These are phyloP conservation scores for Pseudochromis fuscus DNA, from an alignment of 2,797 vertebrate genomes.

Conservation along the genomic window DNA sequence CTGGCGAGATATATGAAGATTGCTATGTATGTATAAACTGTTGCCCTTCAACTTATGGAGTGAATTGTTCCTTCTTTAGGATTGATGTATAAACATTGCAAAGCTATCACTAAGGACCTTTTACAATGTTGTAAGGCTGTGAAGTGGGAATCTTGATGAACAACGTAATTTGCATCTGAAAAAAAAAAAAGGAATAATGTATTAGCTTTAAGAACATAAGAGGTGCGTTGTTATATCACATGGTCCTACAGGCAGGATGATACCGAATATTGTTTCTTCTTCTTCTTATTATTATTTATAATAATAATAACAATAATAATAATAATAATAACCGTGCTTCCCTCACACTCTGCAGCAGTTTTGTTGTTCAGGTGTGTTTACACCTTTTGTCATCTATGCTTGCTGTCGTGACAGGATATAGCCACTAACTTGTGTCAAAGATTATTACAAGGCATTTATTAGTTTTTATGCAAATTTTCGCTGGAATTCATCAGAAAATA, in stretches of 20 bases:
- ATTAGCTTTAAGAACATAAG: neutral
- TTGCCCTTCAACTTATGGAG: constrained; percentile 19
- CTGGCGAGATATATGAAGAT: too few relatives aligned
- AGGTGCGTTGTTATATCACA: too few relatives aligned
- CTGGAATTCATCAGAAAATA: neutral
- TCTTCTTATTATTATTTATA: too few relatives aligned
- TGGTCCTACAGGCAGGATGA: too few relatives aligned
- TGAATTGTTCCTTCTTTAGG: neutral
- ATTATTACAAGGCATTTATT: neutral
- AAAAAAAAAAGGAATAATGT: neutral
- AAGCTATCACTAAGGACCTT: constrained; percentile 37
- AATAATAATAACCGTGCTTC: too few relatives aligned
- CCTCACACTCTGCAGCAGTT: neutral
- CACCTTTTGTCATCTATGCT: neutral
- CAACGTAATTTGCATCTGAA: neutral
- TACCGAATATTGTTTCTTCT: neutral
- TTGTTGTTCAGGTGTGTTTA: neutral
- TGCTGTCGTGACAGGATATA: neutral
- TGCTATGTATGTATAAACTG: too few relatives aligned
- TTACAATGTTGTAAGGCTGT: too few relatives aligned
- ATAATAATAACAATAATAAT: neutral
- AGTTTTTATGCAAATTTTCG: neutral
- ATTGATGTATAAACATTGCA: constrained; percentile 34
- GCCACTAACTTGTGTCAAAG: too few relatives aligned
- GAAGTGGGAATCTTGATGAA: neutral